Evolutionary conservation across 1,140 invertebrate genomes (phyloP).

Genomic region (Geopemphigus sp.): DNA sequence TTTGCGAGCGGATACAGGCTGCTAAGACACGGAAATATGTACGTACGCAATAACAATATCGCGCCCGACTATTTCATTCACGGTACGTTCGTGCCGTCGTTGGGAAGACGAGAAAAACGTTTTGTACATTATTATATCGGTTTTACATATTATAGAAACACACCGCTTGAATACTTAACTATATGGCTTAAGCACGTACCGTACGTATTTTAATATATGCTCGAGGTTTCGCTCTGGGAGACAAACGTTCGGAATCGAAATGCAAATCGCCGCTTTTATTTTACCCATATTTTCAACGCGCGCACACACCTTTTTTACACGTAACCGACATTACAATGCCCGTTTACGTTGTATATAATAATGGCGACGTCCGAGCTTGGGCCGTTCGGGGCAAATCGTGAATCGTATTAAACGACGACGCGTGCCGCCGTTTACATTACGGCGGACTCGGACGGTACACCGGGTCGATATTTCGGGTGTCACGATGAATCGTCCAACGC

Average conservation of each 20-base stretch:
- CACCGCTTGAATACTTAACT: conserved; percentile 21
- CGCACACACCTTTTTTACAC: not conserved
- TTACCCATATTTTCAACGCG: not conserved
- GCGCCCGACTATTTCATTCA: not conserved
- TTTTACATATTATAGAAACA: conserved; percentile 18
- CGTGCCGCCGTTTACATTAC: no score
- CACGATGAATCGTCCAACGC: no score
- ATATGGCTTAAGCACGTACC: not conserved
- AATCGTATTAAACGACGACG: no score
- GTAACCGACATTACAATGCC: not conserved
- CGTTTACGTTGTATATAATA: no score
- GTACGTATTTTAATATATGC: not conserved
- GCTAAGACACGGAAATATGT: not conserved
- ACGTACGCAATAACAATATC: not conserved
- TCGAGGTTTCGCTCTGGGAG: conserved; percentile 1
- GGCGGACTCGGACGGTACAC: no score
- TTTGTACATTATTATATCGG: not conserved
- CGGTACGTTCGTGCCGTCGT: not conserved
- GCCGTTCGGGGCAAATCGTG: no score
- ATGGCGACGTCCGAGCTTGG: no score
- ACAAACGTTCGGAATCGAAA: conserved; percentile 12
- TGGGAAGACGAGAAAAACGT: not conserved
- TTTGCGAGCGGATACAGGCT: not conserved
- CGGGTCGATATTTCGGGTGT: no score
- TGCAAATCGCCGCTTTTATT: not conserved